A percentile compares a stretch with the other conserved stretches of the same genome.
Conservation (phyloP, 2,113 vertebrate genomes). For the Syngnathus scovelli region DNA sequence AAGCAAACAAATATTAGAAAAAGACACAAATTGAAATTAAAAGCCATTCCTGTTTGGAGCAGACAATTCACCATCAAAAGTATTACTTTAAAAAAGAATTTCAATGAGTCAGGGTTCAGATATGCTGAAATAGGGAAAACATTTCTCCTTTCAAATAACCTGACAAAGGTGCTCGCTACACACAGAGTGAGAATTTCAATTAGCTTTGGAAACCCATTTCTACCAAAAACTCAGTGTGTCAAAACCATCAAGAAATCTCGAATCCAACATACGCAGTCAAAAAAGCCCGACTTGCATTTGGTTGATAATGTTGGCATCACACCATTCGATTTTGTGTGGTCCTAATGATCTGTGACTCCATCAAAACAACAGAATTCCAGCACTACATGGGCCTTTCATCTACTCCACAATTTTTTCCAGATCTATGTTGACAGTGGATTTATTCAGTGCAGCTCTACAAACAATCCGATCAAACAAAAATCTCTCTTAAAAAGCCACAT, state of each 20-base stretch:
- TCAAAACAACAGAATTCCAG: conserved; percentile 52
- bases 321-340: conserved; percentile 27
- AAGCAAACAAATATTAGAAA: conserved; percentile 1
- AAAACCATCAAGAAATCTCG: conserved; percentile 51
- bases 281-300: neutral
- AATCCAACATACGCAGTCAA: conserved; percentile 45
- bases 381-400: conserved; percentile 59
- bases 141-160: conserved; percentile 35
- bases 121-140: conserved; percentile 45
- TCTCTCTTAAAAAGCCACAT: neutral
- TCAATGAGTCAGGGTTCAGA: neutral
- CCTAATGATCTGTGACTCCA: conserved; percentile 46
- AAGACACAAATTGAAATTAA: neutral
- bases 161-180: conserved; percentile 46
- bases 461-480: conserved; percentile 33
- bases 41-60: conserved; percentile 5
- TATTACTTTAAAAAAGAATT: neutral
- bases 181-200: conserved; percentile 58
- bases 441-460: conserved; percentile 22
- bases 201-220: conserved; percentile 59
- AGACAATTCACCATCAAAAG: too few species aligned
- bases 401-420: conserved; percentile 66
- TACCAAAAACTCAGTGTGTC: conserved; percentile 47
- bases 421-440: conserved; percentile 37
- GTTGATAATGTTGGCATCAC: conserved; percentile 1